phyloP scores from a whole-genome alignment of 23 tunicate genomes.

The Trididemnum miniatum region DNA sequence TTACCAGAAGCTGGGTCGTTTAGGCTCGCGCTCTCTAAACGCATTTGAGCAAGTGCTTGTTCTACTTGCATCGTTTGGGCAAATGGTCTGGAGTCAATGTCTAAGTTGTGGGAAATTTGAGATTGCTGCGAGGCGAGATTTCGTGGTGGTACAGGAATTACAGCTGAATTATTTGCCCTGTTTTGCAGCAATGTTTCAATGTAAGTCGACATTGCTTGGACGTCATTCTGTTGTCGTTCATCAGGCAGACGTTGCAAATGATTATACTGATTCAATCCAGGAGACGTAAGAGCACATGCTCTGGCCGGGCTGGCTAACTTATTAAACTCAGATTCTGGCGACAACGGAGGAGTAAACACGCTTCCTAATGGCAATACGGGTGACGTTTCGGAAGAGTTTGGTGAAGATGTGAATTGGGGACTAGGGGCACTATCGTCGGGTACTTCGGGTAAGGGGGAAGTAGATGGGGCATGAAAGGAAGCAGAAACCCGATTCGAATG shows the following conservation, averaged over 20 bases:
- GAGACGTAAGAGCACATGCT: background rate
- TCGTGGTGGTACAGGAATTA: constrained; percentile 8
- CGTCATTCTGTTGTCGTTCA: constrained; percentile 4
- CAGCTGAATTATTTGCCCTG: background rate
- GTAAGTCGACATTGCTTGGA: constrained; percentile 48
- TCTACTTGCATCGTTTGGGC: background rate
- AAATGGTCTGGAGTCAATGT: background rate
- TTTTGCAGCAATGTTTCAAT: constrained; percentile 29
- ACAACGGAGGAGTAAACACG: constrained; percentile 38
- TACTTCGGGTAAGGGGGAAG: constrained; percentile 70
- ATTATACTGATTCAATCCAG: background rate
- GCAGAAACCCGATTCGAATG: constrained; percentile 1
- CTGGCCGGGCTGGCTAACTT: too few relatives aligned
- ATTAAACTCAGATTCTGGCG: constrained; percentile 18
- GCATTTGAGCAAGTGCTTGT: background rate
- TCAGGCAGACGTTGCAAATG: background rate
- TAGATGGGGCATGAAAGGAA: constrained; percentile 43
- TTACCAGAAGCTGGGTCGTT: background rate
- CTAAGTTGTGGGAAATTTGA: background rate
- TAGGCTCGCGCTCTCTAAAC: background rate
- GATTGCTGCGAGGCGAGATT: background rate
- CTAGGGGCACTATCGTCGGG: constrained; percentile 56
- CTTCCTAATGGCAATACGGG: constrained; percentile 1
- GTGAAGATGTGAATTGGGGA: constrained; percentile 13
- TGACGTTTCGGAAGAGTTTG: constrained; percentile 3